Percentiles rank a stretch among this genome's conserved stretches.
phyloP scores from a whole-genome alignment of 2,113 vertebrate species.

The Jacana jacana region DNA sequence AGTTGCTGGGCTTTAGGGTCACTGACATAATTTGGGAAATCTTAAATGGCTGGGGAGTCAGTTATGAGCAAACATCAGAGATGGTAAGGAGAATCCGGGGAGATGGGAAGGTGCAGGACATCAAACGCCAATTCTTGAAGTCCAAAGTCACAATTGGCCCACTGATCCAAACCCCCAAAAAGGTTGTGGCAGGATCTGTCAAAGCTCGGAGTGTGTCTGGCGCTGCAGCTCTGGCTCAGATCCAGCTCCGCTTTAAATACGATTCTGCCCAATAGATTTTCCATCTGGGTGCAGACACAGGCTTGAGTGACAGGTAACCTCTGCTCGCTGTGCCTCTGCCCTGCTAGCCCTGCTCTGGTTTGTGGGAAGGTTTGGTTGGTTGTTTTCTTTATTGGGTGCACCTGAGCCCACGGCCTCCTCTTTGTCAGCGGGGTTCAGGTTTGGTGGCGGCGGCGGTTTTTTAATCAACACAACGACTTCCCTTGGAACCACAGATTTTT shows the following conservation, averaged over 20 bases:
- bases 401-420: not conserved
- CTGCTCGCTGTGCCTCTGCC: not conserved
- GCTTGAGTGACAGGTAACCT: not conserved
- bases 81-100: not conserved
- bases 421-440: not conserved
- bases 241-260: not conserved
- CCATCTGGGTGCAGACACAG: not conserved
- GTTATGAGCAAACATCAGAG: not conserved
- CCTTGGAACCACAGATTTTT: constrained; percentile 25
- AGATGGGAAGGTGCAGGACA: not conserved
- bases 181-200: not conserved
- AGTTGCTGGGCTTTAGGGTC: not conserved
- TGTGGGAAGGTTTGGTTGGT: not conserved
- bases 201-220: not conserved
- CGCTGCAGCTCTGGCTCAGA: not conserved
- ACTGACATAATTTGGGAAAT: not conserved
- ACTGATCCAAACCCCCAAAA: not conserved
- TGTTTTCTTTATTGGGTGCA: not conserved
- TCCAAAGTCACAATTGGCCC: not conserved
- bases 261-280: not conserved
- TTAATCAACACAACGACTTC: not conserved
- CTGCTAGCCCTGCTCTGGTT: not conserved
- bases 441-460: not conserved
- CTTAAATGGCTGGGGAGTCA: not conserved
- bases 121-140: not conserved